Evolutionary conservation across 2,797 vertebrate genomes (phyloP).

Genomic region (Acomys russatus): DNA sequence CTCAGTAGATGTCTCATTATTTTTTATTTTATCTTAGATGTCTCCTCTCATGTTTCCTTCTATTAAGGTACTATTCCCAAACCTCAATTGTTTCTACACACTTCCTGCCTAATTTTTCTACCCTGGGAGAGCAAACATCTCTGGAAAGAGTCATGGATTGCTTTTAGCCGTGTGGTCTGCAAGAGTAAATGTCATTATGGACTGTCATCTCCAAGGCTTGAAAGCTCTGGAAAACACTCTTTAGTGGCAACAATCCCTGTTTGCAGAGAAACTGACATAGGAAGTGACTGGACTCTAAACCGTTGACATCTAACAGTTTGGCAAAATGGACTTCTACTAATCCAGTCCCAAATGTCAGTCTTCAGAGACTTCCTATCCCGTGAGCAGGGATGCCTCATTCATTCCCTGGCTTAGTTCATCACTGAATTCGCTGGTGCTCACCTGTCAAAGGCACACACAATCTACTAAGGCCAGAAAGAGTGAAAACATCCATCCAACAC

Average conservation of each 20-base stretch:
- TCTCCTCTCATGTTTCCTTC: background rate
- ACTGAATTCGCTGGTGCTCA: background rate
- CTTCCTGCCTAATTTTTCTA: background rate
- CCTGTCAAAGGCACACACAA: conserved; percentile 8
- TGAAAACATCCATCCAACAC: background rate
- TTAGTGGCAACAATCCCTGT: background rate
- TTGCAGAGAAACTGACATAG: background rate
- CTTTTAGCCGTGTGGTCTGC: background rate
- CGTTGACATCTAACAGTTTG: background rate
- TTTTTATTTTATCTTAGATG: conserved; percentile 20
- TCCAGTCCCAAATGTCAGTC: background rate
- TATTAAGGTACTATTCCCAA: background rate
- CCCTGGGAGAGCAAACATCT: background rate
- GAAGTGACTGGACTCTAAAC: background rate
- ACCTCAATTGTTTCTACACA: conserved; percentile 18
- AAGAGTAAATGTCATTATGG: background rate
- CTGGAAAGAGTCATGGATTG: background rate
- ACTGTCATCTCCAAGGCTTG: background rate
- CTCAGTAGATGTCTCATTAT: background rate
- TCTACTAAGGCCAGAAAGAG: background rate
- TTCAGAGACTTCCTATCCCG: background rate
- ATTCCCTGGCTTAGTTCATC: background rate
- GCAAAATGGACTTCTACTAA: conserved; percentile 15
- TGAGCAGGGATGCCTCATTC: background rate
- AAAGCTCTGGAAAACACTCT: background rate